Evolutionary conservation across 2,888 invertebrate species (phyloP), one percentile per base, ranked within the genome.

Genomic region (Tiphia femorata): DNA sequence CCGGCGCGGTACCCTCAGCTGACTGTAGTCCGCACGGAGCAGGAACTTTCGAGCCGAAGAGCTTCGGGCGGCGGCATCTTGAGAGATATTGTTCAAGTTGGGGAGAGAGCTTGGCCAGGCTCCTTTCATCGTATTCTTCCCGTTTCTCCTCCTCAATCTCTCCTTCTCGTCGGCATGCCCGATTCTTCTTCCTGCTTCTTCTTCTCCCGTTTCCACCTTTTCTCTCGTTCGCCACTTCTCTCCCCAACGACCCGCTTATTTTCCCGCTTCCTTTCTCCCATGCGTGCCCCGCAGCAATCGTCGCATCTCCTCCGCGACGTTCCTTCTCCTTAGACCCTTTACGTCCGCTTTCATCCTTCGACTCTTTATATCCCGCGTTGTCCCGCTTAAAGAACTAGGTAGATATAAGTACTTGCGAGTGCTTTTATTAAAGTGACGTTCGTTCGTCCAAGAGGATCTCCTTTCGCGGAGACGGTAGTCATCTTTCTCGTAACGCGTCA

Each of bases 11-110:
- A n/a, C n/a, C n/a, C n/a, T n/a, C n/a, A n/a, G n/a, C n/a, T 14
- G 33, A 33, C 7, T 33, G 2, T 12, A 1, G 7, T 56, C 35
- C 14, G 29, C 27, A 16, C 33, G 12, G 58, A 35, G 40, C 46
- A 42, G 50, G 59, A 68, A 76, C 63, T 73, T 75, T 59, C 64
- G 62, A 73, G 73, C 63, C 65, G 70, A n/a, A 67, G 66, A 57
- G 54, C 64, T 64, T 54, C 46, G 51, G 57, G 61, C 65, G 58
- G 52, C 58, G 58, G 67, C 71, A 70, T 74, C 74, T 73, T 67
- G 61, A 67, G 61, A 72, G 70, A 75, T 73, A 75, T 72, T 75
- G 72, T 73, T 71, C 65, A 65, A 75, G 69, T 71, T 73, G 67
- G 69, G 52, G 62, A 52, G 59, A 55, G 58, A 56, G 50, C 53